Evolutionary conservation across 2,797 vertebrate genomes (phyloP).

Genomic region (Ceryle rudis): DNA sequence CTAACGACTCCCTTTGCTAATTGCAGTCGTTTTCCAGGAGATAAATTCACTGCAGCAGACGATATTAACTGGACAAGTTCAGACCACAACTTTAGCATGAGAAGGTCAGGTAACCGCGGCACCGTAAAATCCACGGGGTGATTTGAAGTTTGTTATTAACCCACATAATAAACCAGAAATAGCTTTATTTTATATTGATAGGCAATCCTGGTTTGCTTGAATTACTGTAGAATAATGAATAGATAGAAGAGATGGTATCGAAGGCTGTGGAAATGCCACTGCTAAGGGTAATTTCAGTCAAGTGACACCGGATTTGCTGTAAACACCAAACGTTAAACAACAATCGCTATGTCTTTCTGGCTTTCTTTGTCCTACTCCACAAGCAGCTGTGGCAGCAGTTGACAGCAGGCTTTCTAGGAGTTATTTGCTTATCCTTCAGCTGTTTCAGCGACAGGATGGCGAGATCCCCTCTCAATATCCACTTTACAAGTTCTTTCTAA

Average conservation of each 20-base stretch:
- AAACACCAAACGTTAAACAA: neutral
- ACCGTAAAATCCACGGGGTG: neutral
- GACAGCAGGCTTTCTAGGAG: neutral
- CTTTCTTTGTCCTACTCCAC: neutral
- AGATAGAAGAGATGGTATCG: neutral
- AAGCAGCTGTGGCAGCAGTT: slow-evolving; percentile 26
- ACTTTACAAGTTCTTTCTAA: neutral
- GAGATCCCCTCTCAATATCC: neutral
- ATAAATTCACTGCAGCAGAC: neutral
- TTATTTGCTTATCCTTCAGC: neutral
- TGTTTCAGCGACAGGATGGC: neutral
- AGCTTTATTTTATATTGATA: neutral
- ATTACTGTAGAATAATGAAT: neutral
- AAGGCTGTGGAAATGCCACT: neutral
- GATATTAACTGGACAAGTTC: neutral
- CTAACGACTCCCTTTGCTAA: neutral
- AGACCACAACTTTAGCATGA: neutral
- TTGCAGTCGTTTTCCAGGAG: neutral
- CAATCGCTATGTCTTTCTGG: neutral
- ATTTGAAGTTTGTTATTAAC: neutral
- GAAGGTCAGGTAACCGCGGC: neutral
- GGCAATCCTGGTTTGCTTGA: neutral
- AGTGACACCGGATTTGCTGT: neutral
- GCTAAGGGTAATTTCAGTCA: neutral
- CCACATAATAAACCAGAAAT: neutral